Conservation (phyloP, 2,888 invertebrate species). For the Drosophila subsilvestris region DNA sequence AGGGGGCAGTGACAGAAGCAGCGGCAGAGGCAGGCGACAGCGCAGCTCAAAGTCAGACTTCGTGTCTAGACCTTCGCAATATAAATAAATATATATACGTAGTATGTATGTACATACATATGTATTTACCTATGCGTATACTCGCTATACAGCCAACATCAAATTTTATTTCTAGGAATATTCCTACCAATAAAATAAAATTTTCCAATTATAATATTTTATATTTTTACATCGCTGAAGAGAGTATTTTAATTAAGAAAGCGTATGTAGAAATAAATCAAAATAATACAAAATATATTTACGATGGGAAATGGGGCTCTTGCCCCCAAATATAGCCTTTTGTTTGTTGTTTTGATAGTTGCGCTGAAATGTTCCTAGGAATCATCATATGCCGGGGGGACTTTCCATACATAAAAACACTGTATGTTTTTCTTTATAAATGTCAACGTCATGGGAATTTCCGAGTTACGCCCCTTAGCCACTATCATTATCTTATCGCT, state of each 20-base stretch:
- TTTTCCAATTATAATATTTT: too few species aligned
- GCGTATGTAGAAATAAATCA: too few species aligned
- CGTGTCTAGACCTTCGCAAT: conserved; percentile 73
- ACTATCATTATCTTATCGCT: background rate
- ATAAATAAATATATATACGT: conserved; percentile 10
- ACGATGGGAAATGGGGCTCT: background rate
- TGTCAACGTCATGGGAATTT: background rate
- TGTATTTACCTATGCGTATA: background rate
- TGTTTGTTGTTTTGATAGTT: background rate
- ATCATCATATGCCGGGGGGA: background rate
- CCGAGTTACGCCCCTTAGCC: background rate
- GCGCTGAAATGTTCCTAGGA: background rate
- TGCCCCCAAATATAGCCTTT: background rate
- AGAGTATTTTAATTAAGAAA: too few species aligned
- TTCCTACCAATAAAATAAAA: background rate
- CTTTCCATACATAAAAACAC: background rate
- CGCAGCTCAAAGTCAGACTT: conserved; percentile 44
- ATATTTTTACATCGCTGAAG: background rate
- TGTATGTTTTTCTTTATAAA: background rate
- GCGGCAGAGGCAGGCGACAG: conserved; percentile 7
- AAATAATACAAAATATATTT: too few species aligned
- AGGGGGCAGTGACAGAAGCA: conserved; percentile 14
- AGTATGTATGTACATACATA: conserved; percentile 10
- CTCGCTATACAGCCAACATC: too few species aligned
- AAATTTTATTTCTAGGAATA: background rate